Evolutionary conservation across 1,140 invertebrate genomes (phyloP), one percentile per base, ranked within the genome.

Genomic region (Drosophila funebris): DNA sequence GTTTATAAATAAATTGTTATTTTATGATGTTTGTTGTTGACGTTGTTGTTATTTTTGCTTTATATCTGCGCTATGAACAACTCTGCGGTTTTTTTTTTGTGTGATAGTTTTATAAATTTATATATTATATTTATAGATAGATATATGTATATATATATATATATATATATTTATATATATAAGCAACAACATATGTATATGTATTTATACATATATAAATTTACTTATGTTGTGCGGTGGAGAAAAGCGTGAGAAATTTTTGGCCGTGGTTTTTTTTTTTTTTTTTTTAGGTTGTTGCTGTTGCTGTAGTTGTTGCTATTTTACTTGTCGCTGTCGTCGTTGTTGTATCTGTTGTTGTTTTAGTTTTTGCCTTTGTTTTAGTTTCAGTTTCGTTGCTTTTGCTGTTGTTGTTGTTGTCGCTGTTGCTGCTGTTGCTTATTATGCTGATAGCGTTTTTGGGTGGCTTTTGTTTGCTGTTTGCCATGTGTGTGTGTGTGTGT

Each of bases 241-340:
- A 85, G 81, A 84, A 84, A 84, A 84, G 81, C 81, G 81, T 84
- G 81, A 84, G 81, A 84, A 84, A 84, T 84, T 84, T 80, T 84
- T 85, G 81, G 81, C 81, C 81, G 73, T 84, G 81, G 81, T 80
- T 85, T 73, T 39, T 24, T 73, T 70, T 29, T 79, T 71, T 39
- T n/a, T 68, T 37, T 56, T 72, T 67, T 44, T 1, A 20, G 16
- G 18, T 68, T 58, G 37, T 44, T 60, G 16, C 46, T 64, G 41
- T 22, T 62, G 14, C 14, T 54, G 39, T 53, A 53, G 22, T 48
- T 61, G 50, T 63, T 70, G 48, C 66, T 75, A 56, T 71, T 71
- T 74, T 75, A 62, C 58, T 74, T 74, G 70, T 73, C 70, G 63
- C 64, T 69, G 70, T 73, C 56, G 70, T 33, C 31, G 50, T 60